Conservation (phyloP, 2,888 invertebrate genomes). For the Seladonia tumulorum region DNA sequence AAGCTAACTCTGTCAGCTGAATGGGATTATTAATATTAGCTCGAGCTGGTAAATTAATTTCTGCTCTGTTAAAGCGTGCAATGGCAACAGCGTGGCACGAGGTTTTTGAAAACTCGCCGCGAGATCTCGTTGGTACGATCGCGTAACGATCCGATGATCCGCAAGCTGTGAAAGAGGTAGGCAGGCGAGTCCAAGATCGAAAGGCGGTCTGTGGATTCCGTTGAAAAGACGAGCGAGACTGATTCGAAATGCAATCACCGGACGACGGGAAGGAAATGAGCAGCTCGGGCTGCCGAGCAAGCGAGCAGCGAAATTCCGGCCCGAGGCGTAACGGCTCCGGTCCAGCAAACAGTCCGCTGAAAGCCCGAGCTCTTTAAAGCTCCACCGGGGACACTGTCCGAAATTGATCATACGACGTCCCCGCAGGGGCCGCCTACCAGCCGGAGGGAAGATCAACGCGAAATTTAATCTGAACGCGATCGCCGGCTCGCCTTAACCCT, state of each 20-base stretch:
- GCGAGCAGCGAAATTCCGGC: conserved; percentile 30
- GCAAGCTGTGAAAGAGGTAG: neutral
- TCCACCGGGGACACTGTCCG: conserved; percentile 16
- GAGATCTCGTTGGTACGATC: neutral
- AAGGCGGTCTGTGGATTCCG: neutral
- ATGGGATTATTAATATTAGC: no score
- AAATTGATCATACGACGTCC: conserved; percentile 39
- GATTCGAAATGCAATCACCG: neutral
- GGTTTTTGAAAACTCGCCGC: neutral
- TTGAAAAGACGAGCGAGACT: conserved; percentile 4
- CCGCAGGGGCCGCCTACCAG: neutral
- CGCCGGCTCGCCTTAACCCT: conserved; percentile 5
- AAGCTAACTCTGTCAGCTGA: no score
- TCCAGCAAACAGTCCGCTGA: conserved; percentile 40
- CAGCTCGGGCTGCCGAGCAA: conserved; percentile 10
- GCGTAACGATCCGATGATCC: neutral
- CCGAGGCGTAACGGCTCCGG: conserved; percentile 24
- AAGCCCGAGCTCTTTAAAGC: conserved; percentile 24
- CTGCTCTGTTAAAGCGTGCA: neutral
- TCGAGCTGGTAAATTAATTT: neutral
- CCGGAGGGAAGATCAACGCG: conserved; percentile 23
- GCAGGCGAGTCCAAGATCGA: neutral
- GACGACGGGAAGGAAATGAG: conserved; percentile 35
- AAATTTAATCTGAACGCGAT: conserved; percentile 27
- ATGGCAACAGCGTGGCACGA: neutral